Percentiles rank a stretch among this genome's conserved stretches.
phyloP scores from a whole-genome alignment of 2,113 vertebrate genomes.

The Perca fluviatilis region DNA sequence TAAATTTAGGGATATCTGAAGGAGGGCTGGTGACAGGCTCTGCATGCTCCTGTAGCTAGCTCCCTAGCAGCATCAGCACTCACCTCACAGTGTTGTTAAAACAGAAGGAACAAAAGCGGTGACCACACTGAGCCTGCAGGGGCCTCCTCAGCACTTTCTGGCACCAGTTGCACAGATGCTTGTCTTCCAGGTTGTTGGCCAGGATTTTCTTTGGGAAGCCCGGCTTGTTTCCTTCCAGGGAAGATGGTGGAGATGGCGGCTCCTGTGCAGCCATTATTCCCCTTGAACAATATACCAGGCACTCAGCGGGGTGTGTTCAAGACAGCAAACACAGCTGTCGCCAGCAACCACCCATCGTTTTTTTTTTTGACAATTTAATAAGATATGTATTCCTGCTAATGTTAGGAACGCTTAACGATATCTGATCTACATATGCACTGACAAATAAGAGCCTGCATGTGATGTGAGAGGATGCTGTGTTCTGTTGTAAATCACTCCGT shows the following conservation, averaged over 20 bases:
- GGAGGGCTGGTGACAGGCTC: not conserved
- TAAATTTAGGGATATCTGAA: slow-evolving; percentile 7
- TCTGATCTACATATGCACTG: not conserved
- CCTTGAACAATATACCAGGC: slow-evolving; percentile 69
- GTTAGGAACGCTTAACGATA: not conserved
- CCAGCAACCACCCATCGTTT: slow-evolving; percentile 34
- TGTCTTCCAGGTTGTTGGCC: slow-evolving; percentile 91
- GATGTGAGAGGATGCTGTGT: slow-evolving; percentile 39
- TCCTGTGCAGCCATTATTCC: slow-evolving; percentile 89
- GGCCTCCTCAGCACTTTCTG: slow-evolving; percentile 92
- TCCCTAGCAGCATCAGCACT: slow-evolving; percentile 56
- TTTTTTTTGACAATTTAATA: not conserved
- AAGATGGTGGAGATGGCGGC: slow-evolving; percentile 89
- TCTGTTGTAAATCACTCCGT: not conserved
- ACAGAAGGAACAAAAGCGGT: slow-evolving; percentile 95
- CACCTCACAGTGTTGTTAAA: slow-evolving; percentile 94
- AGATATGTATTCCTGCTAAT: slow-evolving; percentile 13
- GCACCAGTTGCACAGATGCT: slow-evolving; percentile 95
- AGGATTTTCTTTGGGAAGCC: slow-evolving; percentile 94
- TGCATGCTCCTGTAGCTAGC: slow-evolving; percentile 41
- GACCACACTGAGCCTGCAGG: slow-evolving; percentile 94
- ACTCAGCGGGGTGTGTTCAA: slow-evolving; percentile 74
- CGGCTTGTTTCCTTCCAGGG: slow-evolving; percentile 91
- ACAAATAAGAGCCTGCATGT: slow-evolving; percentile 10
- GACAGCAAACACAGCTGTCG: slow-evolving; percentile 42